Evolutionary conservation across 1,140 invertebrate species (phyloP).

Genomic region (Camponotus vicinus): DNA sequence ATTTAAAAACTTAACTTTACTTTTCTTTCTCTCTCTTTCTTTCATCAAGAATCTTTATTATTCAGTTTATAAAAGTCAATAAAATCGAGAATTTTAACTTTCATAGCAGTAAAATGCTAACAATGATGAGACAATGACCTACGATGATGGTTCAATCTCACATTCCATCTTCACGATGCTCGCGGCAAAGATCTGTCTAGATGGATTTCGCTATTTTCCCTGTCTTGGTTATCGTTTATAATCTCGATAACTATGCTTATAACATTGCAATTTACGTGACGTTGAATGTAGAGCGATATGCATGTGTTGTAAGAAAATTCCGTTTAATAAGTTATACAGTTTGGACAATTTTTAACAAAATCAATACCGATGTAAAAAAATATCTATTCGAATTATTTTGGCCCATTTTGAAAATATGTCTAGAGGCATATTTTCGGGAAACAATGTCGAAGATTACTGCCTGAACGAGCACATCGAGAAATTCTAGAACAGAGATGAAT

Average conservation of each 20-base stretch:
- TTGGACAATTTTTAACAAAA: not conserved
- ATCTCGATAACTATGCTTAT: slow-evolving; percentile 79
- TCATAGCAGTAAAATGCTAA: slow-evolving; percentile 80
- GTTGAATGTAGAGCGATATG: not conserved
- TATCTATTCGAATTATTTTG: slow-evolving; percentile 19
- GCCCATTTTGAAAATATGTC: slow-evolving; percentile 71
- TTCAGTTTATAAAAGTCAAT: not conserved
- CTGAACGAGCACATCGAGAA: slow-evolving; percentile 56
- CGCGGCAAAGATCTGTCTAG: slow-evolving; percentile 75
- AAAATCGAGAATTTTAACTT: slow-evolving; percentile 47
- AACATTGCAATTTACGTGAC: not conserved
- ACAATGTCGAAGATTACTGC: slow-evolving; percentile 85
- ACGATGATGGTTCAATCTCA: slow-evolving; percentile 74
- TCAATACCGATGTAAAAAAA: not conserved
- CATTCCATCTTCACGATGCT: slow-evolving; percentile 76
- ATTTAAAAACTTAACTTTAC: not conserved
- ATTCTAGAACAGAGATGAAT: slow-evolving; percentile 68
- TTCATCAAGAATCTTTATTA: not conserved
- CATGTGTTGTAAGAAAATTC: not conserved
- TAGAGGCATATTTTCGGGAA: slow-evolving; percentile 79
- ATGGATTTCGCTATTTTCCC: slow-evolving; percentile 80
- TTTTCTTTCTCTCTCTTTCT: too few species aligned
- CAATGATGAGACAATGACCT: slow-evolving; percentile 71
- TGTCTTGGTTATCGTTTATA: slow-evolving; percentile 77
- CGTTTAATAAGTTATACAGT: not conserved